A percentile compares a stretch with the other conserved stretches of the same genome.
Conservation (phyloP, 2,797 vertebrate species). For the Hirundo rustica region DNA sequence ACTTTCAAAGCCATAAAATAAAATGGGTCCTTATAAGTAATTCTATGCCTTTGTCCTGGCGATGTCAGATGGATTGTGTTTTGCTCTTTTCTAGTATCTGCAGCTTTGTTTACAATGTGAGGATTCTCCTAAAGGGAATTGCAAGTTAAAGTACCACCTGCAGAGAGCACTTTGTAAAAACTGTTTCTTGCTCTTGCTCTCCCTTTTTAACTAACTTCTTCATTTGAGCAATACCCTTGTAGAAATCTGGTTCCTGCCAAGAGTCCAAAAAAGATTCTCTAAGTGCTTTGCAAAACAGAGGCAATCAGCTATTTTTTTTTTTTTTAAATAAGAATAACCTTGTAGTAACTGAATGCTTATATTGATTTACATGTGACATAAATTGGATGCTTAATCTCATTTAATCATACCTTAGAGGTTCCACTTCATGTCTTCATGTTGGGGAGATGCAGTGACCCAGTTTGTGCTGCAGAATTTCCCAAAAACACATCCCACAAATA, state of each 20-base stretch:
- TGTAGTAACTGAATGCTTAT: background rate
- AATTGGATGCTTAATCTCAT: background rate
- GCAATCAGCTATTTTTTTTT: background rate
- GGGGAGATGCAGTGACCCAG: background rate
- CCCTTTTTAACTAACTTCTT: background rate
- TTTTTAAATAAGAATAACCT: background rate
- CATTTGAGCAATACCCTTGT: background rate
- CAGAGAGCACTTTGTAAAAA: background rate
- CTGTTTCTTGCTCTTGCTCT: background rate
- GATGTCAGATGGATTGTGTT: background rate
- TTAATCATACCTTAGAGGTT: background rate
- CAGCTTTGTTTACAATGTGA: background rate
- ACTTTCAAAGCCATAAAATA: background rate
- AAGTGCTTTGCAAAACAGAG: background rate
- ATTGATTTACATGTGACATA: background rate
- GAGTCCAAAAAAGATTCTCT: background rate
- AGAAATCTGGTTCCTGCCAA: background rate
- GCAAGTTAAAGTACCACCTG: background rate
- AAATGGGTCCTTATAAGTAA: background rate
- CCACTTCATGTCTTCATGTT: fast-evolving
- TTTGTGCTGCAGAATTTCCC: background rate
- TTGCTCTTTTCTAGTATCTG: background rate
- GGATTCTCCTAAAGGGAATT: background rate
- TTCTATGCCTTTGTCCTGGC: background rate
- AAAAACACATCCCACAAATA: background rate